A percentile compares a stretch with the other conserved stretches of the same genome.
Evolutionary conservation across 2,797 vertebrate genomes (phyloP).

Genomic region (Etheostoma nigrum): DNA sequence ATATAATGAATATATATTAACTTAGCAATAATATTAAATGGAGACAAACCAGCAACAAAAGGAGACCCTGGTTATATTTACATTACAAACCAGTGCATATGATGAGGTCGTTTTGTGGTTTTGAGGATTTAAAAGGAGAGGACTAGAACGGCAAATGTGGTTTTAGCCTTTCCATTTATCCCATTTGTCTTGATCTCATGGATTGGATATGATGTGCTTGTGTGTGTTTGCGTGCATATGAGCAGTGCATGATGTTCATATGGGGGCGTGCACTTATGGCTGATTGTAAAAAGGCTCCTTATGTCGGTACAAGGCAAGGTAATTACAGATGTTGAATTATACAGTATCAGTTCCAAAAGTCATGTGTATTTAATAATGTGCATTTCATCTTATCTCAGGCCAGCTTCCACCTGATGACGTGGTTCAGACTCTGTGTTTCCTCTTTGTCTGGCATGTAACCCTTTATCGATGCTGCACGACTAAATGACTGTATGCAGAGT

Average conservation of each 20-base stretch:
- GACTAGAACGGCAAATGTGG: constrained; percentile 59
- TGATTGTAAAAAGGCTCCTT: constrained; percentile 64
- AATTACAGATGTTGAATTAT: constrained; percentile 54
- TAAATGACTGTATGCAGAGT: constrained; percentile 20
- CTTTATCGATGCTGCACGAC: constrained; percentile 40
- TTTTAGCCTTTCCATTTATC: constrained; percentile 60
- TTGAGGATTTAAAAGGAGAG: constrained; percentile 45
- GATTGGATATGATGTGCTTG: constrained; percentile 58
- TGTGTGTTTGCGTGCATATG: constrained; percentile 44
- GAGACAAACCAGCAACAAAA: constrained; percentile 50
- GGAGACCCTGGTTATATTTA: constrained; percentile 65
- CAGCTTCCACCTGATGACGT: constrained; percentile 60
- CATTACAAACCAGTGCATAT: constrained; percentile 61
- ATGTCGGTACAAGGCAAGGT: constrained; percentile 27
- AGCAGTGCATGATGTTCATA: constrained; percentile 47
- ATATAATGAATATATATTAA: constrained; percentile 7
- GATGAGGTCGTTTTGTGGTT: constrained; percentile 72
- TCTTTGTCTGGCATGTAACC: constrained; percentile 48
- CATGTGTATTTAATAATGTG: constrained; percentile 62
- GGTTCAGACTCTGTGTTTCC: constrained; percentile 49
- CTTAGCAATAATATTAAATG: constrained; percentile 20
- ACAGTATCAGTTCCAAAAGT: constrained; percentile 49
- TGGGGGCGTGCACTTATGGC: constrained; percentile 30
- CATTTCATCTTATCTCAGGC: constrained; percentile 59
- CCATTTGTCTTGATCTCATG: constrained; percentile 68